Conservation (phyloP, 2,888 invertebrate species). For the Caenorhabditis sp. region DNA sequence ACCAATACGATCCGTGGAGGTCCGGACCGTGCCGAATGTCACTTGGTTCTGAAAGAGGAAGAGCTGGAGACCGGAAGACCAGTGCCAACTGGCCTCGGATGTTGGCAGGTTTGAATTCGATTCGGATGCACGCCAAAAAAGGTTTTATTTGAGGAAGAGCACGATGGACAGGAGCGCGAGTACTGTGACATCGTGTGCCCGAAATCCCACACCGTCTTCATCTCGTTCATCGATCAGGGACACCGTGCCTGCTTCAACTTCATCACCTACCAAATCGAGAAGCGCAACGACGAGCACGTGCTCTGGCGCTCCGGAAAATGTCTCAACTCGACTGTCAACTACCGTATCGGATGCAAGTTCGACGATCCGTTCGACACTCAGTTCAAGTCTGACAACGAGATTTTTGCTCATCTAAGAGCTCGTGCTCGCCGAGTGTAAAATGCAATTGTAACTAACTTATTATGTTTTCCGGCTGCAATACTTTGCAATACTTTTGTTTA, state of each 20-base stretch:
- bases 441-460: not conserved
- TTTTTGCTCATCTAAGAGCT: constrained; percentile 71
- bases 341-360: constrained; percentile 78
- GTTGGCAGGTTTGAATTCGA: constrained; percentile 67
- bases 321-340: constrained; percentile 75
- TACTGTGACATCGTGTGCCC: constrained; percentile 78
- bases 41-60: constrained; percentile 75
- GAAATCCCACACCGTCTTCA: constrained; percentile 77
- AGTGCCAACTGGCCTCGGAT: constrained; percentile 75
- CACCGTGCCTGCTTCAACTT: constrained; percentile 78
- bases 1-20: constrained; percentile 73
- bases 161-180: constrained; percentile 75
- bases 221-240: constrained; percentile 71
- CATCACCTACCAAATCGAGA: constrained; percentile 77
- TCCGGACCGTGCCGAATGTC: constrained; percentile 71
- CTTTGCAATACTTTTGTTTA: constrained; percentile 4
- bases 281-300: constrained; percentile 67
- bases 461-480: not conserved
- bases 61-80: constrained; percentile 72
- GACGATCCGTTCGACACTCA: constrained; percentile 77
- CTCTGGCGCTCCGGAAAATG: constrained; percentile 77
- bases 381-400: constrained; percentile 76
- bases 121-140: not conserved
- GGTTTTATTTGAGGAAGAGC: constrained; percentile 71
- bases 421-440: constrained; percentile 60